Evolutionary conservation across 2,797 vertebrate species (phyloP).

Genomic region (Spinibarbus caldwelli): DNA sequence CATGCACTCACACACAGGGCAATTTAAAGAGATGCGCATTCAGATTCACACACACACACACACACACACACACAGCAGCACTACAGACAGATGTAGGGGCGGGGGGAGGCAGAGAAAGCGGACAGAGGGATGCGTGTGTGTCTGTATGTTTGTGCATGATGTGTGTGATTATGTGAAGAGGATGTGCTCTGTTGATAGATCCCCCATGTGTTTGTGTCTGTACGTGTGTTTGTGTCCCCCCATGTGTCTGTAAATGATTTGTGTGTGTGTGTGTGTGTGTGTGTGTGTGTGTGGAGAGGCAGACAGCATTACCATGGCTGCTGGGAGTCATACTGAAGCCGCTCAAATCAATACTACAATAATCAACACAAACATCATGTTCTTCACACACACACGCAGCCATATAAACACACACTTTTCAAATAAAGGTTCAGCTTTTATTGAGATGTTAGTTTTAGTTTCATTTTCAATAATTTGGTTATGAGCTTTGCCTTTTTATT

Average conservation of each 20-base stretch:
- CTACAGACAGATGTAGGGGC: constrained; percentile 33
- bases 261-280: no score
- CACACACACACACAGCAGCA: constrained; percentile 24
- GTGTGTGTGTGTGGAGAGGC: constrained; percentile 31
- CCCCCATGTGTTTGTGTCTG: background rate
- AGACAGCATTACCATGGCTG: constrained; percentile 51
- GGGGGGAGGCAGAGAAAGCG: background rate
- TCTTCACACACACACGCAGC: constrained; percentile 48
- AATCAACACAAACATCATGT: constrained; percentile 49
- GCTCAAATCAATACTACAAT: constrained; percentile 49
- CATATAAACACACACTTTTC: constrained; percentile 66
- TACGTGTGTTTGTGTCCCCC: background rate
- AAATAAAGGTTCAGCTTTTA: constrained; percentile 45
- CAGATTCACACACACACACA: constrained; percentile 31
- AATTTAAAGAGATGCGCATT: constrained; percentile 4
- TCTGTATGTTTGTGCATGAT: background rate
- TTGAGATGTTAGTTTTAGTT: background rate
- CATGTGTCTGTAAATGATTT: no score
- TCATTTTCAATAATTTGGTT: background rate
- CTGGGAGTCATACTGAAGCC: constrained; percentile 50
- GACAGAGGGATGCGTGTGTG: background rate
- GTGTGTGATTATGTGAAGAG: constrained; percentile 30
- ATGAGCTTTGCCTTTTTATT: no score
- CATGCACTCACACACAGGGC: constrained; percentile 38
- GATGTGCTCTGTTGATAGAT: constrained; percentile 18